Conservation (phyloP, 2,797 vertebrate genomes). For the Chaunax sp. region DNA sequence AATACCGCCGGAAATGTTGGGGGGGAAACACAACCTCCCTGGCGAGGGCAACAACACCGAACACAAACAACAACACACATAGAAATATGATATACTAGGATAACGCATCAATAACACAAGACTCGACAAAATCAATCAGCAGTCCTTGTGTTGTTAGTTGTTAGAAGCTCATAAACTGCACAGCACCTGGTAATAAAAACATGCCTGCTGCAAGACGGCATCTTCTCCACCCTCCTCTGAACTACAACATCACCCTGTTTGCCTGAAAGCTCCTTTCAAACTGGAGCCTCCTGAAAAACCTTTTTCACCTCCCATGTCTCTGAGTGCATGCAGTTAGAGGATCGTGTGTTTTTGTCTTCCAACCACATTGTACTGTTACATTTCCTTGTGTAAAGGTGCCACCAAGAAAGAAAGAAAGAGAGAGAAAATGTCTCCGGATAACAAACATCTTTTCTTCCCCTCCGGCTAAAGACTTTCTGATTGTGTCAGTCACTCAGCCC, state of each 20-base stretch:
- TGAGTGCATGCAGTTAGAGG: constrained; percentile 40
- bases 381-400: constrained; percentile 25
- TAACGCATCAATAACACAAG: background rate
- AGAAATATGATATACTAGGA: background rate
- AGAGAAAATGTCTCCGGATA: background rate
- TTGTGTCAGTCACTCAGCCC: constrained; percentile 49
- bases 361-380: constrained; percentile 49
- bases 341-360: constrained; percentile 18
- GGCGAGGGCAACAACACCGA: background rate
- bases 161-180: constrained; percentile 19
- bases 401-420: constrained; percentile 1
- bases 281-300: constrained; percentile 28
- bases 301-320: background rate
- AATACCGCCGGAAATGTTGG: too few species aligned
- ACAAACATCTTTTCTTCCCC: constrained; percentile 46
- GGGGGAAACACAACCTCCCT: too few species aligned
- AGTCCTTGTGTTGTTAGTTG: background rate
- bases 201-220: background rate
- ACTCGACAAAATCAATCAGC: background rate
- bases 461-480: constrained; percentile 43
- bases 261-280: constrained; percentile 16
- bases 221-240: background rate
- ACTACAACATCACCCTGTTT: constrained; percentile 6
- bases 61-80: background rate
- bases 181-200: constrained; percentile 29